A percentile compares a stretch with the other conserved stretches of the same genome.
These are phyloP conservation scores for Chaetogeoica ovagalla DNA, from an alignment of 2,888 invertebrate species.

Conservation along the genomic window DNA sequence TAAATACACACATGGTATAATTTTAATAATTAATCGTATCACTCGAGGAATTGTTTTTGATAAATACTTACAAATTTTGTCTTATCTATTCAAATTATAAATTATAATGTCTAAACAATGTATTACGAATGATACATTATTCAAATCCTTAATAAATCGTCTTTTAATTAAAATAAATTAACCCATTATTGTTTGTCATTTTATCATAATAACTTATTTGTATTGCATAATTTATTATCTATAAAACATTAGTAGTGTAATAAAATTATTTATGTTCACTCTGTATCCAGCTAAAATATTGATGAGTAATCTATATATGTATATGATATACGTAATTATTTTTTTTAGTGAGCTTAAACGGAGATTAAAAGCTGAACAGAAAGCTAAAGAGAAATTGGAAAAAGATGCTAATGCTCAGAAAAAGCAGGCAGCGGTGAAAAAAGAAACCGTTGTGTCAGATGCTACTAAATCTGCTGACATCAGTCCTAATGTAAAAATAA, in stretches of 20 bases:
- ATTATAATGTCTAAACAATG: too few species aligned
- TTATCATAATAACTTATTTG: neutral
- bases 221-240: neutral
- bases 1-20: neutral
- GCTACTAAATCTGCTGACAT: constrained; percentile 74
- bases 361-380: constrained; percentile 87
- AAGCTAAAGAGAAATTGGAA: constrained; percentile 85
- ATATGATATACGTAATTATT: constrained; percentile 34
- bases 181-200: too few species aligned
- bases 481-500: constrained; percentile 74
- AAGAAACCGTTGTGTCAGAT: constrained; percentile 57
- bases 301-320: constrained; percentile 1
- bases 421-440: constrained; percentile 60
- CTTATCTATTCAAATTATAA: too few species aligned
- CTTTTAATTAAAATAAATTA: too few species aligned
- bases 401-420: constrained; percentile 64
- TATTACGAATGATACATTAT: too few species aligned
- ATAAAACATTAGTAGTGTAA: neutral
- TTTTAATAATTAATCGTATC: neutral
- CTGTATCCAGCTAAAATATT: constrained; percentile 35
- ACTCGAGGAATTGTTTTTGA: neutral
- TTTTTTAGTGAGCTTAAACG: constrained; percentile 87
- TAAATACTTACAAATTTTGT: too few species aligned
- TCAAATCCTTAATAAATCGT: too few species aligned
- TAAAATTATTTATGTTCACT: constrained; percentile 33